These are phyloP conservation scores for Brachypodius melanocephalos DNA, from an alignment of 2,113 vertebrate genomes.

Conservation along the genomic window DNA sequence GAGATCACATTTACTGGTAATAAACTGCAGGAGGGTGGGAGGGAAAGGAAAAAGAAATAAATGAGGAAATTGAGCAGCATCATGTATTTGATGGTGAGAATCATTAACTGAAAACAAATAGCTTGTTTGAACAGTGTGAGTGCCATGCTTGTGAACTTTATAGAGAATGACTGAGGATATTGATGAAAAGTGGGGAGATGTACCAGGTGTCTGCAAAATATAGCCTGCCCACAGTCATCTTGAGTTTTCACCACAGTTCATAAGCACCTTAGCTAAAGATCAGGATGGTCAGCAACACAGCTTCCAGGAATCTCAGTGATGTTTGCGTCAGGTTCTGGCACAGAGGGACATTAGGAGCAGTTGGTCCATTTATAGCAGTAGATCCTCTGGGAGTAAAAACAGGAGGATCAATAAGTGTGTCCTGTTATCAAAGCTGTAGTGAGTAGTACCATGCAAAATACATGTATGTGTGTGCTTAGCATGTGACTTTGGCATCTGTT, in stretches of 20 bases:
- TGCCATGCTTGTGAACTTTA: not conserved
- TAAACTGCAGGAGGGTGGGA: not conserved
- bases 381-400: not conserved
- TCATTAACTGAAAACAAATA: constrained; percentile 26
- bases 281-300: not conserved
- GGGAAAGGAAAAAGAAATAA: not conserved
- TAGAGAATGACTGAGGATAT: not conserved
- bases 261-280: not conserved
- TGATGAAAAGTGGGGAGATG: not conserved
- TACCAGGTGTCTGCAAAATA: not conserved
- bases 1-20: not conserved
- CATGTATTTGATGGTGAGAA: not conserved
- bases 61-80: not conserved
- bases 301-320: not conserved
- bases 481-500: not conserved
- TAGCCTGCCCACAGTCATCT: not conserved
- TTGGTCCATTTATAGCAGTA: not conserved
- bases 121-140: not conserved
- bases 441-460: not conserved
- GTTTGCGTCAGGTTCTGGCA: not conserved
- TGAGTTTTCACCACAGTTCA: not conserved
- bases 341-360: not conserved
- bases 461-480: not conserved
- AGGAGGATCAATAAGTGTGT: not conserved
- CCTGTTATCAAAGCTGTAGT: not conserved